Percentiles rank a stretch among this genome's conserved stretches.
Evolutionary conservation across 1,140 invertebrate species (phyloP).

Genomic region (Cydia pomonella): DNA sequence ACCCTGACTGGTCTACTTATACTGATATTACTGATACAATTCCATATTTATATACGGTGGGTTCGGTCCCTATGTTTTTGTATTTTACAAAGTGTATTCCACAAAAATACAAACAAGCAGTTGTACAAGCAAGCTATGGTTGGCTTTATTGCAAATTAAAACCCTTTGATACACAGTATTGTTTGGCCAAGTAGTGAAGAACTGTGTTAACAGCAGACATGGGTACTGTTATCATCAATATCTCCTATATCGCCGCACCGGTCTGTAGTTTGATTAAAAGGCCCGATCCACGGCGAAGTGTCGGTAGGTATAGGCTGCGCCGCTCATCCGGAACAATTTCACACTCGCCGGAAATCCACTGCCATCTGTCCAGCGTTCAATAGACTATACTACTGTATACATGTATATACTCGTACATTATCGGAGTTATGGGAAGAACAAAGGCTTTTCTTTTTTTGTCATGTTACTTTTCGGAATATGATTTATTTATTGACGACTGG

Average conservation of each 20-base stretch:
- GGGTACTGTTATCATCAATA: background rate
- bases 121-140: too few relatives aligned
- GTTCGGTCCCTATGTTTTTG: too few relatives aligned
- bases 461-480: background rate
- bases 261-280: conserved; percentile 30
- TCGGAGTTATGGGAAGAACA: background rate
- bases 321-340: conserved; percentile 23
- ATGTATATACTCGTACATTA: background rate
- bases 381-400: background rate
- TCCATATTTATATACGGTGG: too few relatives aligned
- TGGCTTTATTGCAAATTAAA: too few relatives aligned
- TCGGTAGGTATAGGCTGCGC: background rate
- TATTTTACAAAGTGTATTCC: too few relatives aligned
- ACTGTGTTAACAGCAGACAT: background rate
- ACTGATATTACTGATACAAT: too few relatives aligned
- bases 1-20: too few relatives aligned
- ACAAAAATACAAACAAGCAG: too few relatives aligned
- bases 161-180: too few relatives aligned
- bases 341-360: conserved; percentile 22
- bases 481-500: too few relatives aligned
- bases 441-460: background rate
- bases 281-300: conserved; percentile 11
- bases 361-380: conserved; percentile 10
- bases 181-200: too few relatives aligned
- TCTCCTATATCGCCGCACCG: background rate